Percentiles rank a stretch among this genome's conserved stretches.
Evolutionary conservation across 2,797 vertebrate species (phyloP).

Genomic region (Rhynchonycteris naso): DNA sequence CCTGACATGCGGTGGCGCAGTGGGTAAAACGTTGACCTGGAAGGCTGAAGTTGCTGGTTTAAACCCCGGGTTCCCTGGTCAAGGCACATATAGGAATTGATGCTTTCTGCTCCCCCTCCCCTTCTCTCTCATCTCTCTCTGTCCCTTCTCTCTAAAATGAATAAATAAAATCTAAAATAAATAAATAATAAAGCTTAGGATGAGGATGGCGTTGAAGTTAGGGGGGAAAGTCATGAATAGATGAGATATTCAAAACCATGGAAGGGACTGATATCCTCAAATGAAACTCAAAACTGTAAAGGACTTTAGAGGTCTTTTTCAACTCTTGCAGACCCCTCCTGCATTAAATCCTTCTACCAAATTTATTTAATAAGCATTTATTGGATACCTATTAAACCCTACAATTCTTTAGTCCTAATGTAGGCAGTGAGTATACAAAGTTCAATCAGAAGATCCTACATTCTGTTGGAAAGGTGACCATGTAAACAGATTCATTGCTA

Average conservation of each 20-base stretch:
- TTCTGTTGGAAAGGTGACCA: neutral
- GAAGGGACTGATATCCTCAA: neutral
- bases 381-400: neutral
- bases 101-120: too few species aligned
- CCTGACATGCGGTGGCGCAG: too few species aligned
- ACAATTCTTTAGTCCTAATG: neutral
- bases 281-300: constrained; percentile 42
- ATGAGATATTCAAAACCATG: neutral
- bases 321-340: neutral
- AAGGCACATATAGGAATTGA: too few species aligned
- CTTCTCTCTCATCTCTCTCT: too few species aligned
- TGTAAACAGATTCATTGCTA: neutral
- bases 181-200: neutral
- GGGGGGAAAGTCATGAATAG: neutral
- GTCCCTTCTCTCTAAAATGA: too few species aligned
- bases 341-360: neutral
- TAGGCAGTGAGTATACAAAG: neutral
- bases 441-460: neutral
- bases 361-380: neutral
- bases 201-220: neutral
- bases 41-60: too few species aligned
- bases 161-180: too few species aligned
- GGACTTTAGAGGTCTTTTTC: constrained; percentile 14
- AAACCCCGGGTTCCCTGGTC: too few species aligned
- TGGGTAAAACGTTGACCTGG: too few species aligned